Evolutionary conservation across 2,113 vertebrate species (phyloP), one percentile per base, ranked within the genome.

Genomic region (Elgaria multicarinata): DNA sequence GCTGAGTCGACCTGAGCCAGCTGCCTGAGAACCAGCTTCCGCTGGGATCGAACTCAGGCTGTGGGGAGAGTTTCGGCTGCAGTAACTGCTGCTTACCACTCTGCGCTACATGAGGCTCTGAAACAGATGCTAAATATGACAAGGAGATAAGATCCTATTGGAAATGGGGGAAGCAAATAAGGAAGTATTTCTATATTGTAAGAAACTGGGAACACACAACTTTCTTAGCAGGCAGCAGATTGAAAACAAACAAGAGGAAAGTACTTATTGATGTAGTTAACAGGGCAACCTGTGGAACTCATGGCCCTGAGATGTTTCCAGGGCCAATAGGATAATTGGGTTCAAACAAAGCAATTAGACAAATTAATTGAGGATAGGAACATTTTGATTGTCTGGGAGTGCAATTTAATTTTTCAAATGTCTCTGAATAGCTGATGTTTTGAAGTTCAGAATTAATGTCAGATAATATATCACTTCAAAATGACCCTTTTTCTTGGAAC

Each of bases 341-440:
- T 89, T 89, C 72, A 85, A 55, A 84, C 42, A 64, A 78, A 69
- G 44, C 74, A 84, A 44, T 89, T 55, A 78, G 58, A 69, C 2
- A 89, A 78, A 85, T 85, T 89, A 89, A 85, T 77, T 89, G 62
- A 78, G 36, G 88, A 55, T 71, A 6, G 36, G 74, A 42, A 13
- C 44, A 89, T 55, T 78, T 69, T 58, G 28, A 78, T 67, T 33
- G 62, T 39, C 82, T 53, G 39, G 44, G 64, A 69, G 26, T 31
- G 33, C 42, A 69, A 78, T 85, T 89, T 69, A 36, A 77, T 69
- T 77, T 77, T 85, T 53, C 62, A 76, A 36, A 78, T 24, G 18
- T 53, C 72, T 84, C 33, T 78, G 46, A 89, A 78, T 18, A 53
- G 8, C 9, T 42, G n/a, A 33, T 42, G 31, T 78, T 89, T 89